Evolutionary conservation across 2,797 vertebrate genomes (phyloP), one percentile per base, ranked within the genome.

Genomic region (Gouania willdenowi): DNA sequence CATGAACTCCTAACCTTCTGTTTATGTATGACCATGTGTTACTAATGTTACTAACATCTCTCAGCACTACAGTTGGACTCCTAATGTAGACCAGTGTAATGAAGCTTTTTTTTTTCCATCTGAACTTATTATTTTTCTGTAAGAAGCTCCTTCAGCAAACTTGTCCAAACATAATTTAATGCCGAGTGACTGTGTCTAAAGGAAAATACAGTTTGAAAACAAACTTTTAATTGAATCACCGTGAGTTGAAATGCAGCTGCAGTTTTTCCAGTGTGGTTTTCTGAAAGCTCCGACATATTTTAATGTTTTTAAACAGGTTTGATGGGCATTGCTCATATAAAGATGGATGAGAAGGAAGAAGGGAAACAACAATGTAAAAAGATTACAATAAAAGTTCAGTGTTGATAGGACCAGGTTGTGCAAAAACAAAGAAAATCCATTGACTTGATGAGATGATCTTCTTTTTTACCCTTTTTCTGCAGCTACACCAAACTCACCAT

Each of bases 161-260:
- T 44, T 35, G 49, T 52, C 68, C 79, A 79, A 71, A 32, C 43
- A 59, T 59, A 47, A 66, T 71, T 77, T 72, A 61, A 61, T 31
- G 7, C 36, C 18, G 26, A 22, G 31, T 66, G 58, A 70, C 55
- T 65, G 47, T 39, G 27, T 42, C 68, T 36, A 65, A 54, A 38
- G 20, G 26, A 49, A 20, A 20, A 43, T 59, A 50, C 55, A 53
- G 47, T 39, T 50, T 71, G 46, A 35, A 69, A 77, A 81, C 49
- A 5, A 59, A 56, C 38, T 21, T 42, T 58, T 5, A 71, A 72
- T 61, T 44, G 11, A 72, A 55, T 64, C 37, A 68, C 20, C 18
- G 14, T 6, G 17, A 16, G 37, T 4, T 55, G 26, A 56, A 48
- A 41, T 41, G 6, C 3, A 27, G 17, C 27, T n/a, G 24, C n/a